phyloP scores from a whole-genome alignment of 2,113 vertebrate genomes.

The Notothenia rossii region DNA sequence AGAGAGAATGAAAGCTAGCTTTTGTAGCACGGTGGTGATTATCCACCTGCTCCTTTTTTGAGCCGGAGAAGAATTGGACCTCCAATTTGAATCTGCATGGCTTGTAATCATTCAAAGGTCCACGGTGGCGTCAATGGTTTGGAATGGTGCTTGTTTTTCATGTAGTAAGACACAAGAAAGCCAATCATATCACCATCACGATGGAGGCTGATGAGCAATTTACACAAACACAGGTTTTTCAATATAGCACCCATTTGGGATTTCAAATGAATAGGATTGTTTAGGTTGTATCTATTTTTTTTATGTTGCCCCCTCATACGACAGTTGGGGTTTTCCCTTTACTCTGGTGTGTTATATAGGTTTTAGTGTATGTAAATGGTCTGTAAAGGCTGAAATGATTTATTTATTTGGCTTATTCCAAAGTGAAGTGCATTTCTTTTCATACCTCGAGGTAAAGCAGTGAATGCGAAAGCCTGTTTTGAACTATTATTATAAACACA shows the following conservation, averaged over 20 bases:
- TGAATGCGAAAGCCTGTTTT: too few species aligned
- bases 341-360: too few species aligned
- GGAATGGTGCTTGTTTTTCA: slow-evolving; percentile 43
- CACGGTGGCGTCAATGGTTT: slow-evolving; percentile 43
- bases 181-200: slow-evolving; percentile 43
- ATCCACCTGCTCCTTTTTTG: slow-evolving; percentile 66
- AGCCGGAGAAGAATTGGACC: slow-evolving; percentile 42
- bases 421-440: too few species aligned
- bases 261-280: slow-evolving; percentile 1
- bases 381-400: too few species aligned
- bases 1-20: slow-evolving; percentile 65
- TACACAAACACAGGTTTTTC: slow-evolving; percentile 37
- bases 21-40: slow-evolving; percentile 66
- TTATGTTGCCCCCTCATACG: background rate
- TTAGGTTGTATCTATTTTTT: background rate
- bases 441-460: too few species aligned
- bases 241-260: background rate
- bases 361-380: too few species aligned
- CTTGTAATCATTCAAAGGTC: slow-evolving; percentile 48
- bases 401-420: too few species aligned
- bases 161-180: slow-evolving; percentile 45
- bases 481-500: too few species aligned
- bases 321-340: too few species aligned
- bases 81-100: slow-evolving; percentile 59
- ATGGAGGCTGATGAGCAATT: slow-evolving; percentile 43